Percentiles rank a stretch among this genome's conserved stretches.
phyloP scores from a whole-genome alignment of 2,888 invertebrate genomes.

The Gerris lacustris region DNA sequence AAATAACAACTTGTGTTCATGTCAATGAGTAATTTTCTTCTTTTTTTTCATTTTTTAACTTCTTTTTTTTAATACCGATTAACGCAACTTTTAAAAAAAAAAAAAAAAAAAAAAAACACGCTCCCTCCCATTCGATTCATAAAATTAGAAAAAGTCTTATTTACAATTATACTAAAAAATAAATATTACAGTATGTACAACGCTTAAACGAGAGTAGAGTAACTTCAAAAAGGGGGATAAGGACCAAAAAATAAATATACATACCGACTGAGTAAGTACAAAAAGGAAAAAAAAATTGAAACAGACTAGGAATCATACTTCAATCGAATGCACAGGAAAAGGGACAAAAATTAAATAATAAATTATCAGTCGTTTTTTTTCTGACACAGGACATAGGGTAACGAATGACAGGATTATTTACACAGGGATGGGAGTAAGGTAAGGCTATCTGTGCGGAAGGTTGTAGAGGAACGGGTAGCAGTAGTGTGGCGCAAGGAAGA shows the following conservation, averaged over 20 bases:
- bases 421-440: background rate
- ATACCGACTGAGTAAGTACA: background rate
- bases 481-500: background rate
- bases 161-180: slow-evolving; percentile 3
- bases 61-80: too few relatives aligned
- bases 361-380: background rate
- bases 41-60: background rate
- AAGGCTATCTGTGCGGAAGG: background rate
- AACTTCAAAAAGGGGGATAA: background rate
- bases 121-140: background rate
- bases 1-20: background rate
- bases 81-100: background rate
- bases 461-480: background rate
- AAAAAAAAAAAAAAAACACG: background rate
- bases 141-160: slow-evolving; percentile 5
- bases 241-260: background rate
- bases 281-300: background rate
- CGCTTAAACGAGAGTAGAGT: background rate
- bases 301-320: background rate
- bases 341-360: background rate
- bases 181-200: background rate
- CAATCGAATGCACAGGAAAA: background rate
- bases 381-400: background rate
- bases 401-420: background rate
- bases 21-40: background rate